phyloP scores from a whole-genome alignment of 2,888 invertebrate genomes.

The Chouioia cunea region DNA sequence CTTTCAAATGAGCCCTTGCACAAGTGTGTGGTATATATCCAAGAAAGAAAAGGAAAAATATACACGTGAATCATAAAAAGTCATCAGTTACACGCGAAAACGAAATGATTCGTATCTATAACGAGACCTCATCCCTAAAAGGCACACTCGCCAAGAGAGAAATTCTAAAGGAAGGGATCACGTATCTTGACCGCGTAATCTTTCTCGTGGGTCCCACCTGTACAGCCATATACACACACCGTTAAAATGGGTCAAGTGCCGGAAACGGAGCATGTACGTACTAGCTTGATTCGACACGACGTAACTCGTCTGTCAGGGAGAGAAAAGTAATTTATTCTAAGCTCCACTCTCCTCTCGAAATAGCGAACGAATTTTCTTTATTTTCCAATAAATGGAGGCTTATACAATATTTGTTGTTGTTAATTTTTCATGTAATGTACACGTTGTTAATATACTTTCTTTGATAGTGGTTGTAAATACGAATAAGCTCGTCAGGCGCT shows the following conservation, averaged over 20 bases:
- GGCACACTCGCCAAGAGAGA: not conserved
- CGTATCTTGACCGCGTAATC: constrained; percentile 36
- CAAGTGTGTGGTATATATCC: not conserved
- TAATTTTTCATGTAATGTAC: not conserved
- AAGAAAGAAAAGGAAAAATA: not conserved
- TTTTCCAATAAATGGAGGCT: not conserved
- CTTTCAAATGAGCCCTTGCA: not conserved
- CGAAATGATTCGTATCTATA: constrained; percentile 41
- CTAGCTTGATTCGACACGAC: constrained; percentile 22
- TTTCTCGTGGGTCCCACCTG: constrained; percentile 5
- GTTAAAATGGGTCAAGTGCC: constrained; percentile 37
- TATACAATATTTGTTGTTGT: constrained; percentile 1
- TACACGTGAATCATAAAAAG: constrained; percentile 18
- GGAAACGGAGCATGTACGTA: constrained; percentile 16
- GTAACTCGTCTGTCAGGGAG: constrained; percentile 10
- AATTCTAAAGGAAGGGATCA: not conserved
- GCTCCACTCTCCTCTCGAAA: no score
- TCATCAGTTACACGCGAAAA: constrained; percentile 40
- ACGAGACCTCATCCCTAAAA: constrained; percentile 20
- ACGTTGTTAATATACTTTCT: no score
- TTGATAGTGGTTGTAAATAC: no score
- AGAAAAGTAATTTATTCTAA: constrained; percentile 1
- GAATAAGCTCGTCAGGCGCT: no score
- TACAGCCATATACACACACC: not conserved
- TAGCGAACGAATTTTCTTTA: not conserved